Percentiles rank a stretch among this genome's conserved stretches.
Evolutionary conservation across 2,888 invertebrate species (phyloP).

Genomic region (Leptogaster cylindrica): DNA sequence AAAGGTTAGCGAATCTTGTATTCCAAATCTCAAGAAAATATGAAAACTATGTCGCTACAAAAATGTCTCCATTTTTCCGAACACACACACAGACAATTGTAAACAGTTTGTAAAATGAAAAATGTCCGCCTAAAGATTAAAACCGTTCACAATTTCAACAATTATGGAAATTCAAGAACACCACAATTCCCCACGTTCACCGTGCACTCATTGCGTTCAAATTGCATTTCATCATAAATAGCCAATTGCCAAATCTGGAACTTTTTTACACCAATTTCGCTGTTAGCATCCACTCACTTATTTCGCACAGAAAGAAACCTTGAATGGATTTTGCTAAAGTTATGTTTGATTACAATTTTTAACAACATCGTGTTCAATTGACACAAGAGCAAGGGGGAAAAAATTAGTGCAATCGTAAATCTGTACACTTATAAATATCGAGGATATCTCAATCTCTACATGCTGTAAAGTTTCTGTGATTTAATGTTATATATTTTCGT

Average conservation of each 20-base stretch:
- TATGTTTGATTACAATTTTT: not conserved
- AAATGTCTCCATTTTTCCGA: not conserved
- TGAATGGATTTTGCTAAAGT: too few species aligned
- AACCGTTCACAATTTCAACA: not conserved
- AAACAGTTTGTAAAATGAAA: not conserved
- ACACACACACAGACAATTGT: not conserved
- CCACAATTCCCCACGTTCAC: conserved; percentile 9
- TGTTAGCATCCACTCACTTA: conserved; percentile 10
- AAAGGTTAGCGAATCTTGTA: not conserved
- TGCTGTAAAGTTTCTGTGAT: conserved; percentile 1
- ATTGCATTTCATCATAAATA: not conserved
- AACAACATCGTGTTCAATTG: conserved; percentile 12
- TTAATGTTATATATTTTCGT: conserved; percentile 33
- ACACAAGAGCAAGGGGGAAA: not conserved
- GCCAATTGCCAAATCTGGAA: not conserved
- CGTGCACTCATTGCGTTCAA: not conserved
- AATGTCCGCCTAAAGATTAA: conserved; percentile 10
- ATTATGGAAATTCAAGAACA: conserved; percentile 8
- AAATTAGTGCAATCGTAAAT: conserved; percentile 5
- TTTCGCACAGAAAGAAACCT: conserved; percentile 5
- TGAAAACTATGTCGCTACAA: conserved; percentile 7
- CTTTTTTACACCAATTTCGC: conserved; percentile 5
- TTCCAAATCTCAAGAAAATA: conserved; percentile 11
- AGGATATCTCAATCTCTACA: not conserved
- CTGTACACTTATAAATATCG: not conserved